phyloP scores from a whole-genome alignment of 2,113 vertebrate species.

The Pangasianodon gigas region DNA sequence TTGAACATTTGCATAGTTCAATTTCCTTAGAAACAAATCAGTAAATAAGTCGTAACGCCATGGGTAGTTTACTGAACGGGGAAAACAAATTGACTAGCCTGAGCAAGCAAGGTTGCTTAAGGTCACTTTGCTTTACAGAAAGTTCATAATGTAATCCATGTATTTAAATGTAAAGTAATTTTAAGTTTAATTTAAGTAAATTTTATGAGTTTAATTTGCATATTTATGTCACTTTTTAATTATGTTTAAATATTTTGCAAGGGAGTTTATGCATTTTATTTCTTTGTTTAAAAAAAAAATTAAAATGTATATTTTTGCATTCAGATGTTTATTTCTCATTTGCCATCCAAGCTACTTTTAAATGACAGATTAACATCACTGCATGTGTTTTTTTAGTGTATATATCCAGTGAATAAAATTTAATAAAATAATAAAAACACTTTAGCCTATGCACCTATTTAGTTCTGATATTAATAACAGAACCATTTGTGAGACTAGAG shows the following conservation, averaged over 20 bases:
- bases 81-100: background rate
- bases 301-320: slow-evolving; percentile 53
- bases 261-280: background rate
- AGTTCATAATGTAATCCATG: background rate
- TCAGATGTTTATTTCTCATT: slow-evolving; percentile 4
- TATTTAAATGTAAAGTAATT: slow-evolving; percentile 33
- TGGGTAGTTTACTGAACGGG: slow-evolving; percentile 11
- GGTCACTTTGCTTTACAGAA: background rate
- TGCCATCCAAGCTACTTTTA: background rate
- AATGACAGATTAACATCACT: background rate
- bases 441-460: background rate
- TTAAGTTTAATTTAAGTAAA: slow-evolving; percentile 30
- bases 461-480: background rate
- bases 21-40: slow-evolving; percentile 27
- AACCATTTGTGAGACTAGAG: background rate
- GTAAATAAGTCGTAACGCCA: slow-evolving; percentile 29
- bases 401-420: background rate
- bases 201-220: slow-evolving; percentile 30
- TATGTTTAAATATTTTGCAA: background rate
- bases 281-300: slow-evolving; percentile 15
- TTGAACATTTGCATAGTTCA: background rate
- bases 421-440: background rate
- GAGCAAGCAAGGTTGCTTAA: background rate
- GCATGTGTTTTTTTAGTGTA: background rate
- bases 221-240: slow-evolving; percentile 41